These are phyloP conservation scores for Manis javanica DNA, from an alignment of 2,797 vertebrate species.

Conservation along the genomic window DNA sequence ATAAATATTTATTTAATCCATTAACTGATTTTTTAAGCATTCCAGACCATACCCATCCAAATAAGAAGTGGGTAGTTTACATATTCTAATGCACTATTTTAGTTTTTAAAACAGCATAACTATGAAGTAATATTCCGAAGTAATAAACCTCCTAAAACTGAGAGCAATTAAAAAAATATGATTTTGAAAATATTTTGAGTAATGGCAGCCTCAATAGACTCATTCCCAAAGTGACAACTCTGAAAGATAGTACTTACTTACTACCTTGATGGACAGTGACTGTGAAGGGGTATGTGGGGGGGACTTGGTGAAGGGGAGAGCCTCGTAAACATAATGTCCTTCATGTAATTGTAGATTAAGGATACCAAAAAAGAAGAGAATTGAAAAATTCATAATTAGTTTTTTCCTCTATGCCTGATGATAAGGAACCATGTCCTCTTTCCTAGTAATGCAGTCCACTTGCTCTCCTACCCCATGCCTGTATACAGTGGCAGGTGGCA, in stretches of 20 bases:
- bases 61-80: not conserved
- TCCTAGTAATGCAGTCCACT: not conserved
- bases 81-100: constrained; percentile 16
- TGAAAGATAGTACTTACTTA: not conserved
- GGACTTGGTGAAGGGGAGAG: too few relatives aligned
- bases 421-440: not conserved
- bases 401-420: not conserved
- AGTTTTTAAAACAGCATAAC: not conserved
- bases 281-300: too few relatives aligned
- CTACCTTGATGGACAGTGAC: too few relatives aligned
- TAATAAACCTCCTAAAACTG: constrained; percentile 43
- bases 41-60: not conserved
- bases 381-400: not conserved
- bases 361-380: not conserved
- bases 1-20: constrained; percentile 27
- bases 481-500: not conserved
- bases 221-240: not conserved
- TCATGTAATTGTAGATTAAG: too few relatives aligned
- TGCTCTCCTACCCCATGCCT: not conserved
- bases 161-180: constrained; percentile 19
- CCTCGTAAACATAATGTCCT: too few relatives aligned
- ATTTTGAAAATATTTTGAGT: constrained; percentile 9
- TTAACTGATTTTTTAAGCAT: constrained; percentile 25
- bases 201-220: not conserved
- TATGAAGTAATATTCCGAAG: not conserved